Base-by-base conservation (phyloP, 2,888 invertebrate species). In the Mythimna vitellina region DNA sequence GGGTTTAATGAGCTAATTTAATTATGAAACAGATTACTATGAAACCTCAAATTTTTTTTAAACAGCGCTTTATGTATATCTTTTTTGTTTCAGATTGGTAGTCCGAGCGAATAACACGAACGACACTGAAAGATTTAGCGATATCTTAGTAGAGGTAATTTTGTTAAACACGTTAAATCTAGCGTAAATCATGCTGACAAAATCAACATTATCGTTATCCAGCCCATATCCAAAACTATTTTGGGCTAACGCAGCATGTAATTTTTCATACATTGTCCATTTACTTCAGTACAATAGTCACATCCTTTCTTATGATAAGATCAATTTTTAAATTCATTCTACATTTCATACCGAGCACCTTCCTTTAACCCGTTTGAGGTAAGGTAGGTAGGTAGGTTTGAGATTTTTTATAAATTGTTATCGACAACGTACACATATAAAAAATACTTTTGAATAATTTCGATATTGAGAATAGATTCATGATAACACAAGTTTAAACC, bases 51-150 rank as follows among this genome's bases (percentile, higher is more conserved):
- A 25, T 25, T 25, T 25, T 25, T 25, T 25, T 25, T 25, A n/a
- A n/a, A 3, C 46, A 46, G 14, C 46, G 46, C 46, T 46, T 6
- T 46, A 46, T 38, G 4, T 46, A 17, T 17, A 6, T 4, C 2
- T 35, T 0, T 29, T 75, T 86, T 74, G 77, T 89, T 90, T 57
- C 88, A 96, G 96, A 72, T 89, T 97, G 80, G 88, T 93, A 0
- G 91, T 97, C 20, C 94, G 97, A 20, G 97, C 97, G 0, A 97
- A 97, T 80, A 97, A 97, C 85, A 97, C 97, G 0, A 86, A 87
- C 1, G 93, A 95, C 10, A 83, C 91, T 0, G 96, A 96, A 46
- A 92, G 97, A 58, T 96, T 95, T 72, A 96, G 96, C 0, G 96
- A 97, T 69, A 94, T 97, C 56, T 92, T 94, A 12, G 88, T 97